Base-by-base conservation (phyloP, 2,888 invertebrate species). In the Anthophora plumipes region DNA sequence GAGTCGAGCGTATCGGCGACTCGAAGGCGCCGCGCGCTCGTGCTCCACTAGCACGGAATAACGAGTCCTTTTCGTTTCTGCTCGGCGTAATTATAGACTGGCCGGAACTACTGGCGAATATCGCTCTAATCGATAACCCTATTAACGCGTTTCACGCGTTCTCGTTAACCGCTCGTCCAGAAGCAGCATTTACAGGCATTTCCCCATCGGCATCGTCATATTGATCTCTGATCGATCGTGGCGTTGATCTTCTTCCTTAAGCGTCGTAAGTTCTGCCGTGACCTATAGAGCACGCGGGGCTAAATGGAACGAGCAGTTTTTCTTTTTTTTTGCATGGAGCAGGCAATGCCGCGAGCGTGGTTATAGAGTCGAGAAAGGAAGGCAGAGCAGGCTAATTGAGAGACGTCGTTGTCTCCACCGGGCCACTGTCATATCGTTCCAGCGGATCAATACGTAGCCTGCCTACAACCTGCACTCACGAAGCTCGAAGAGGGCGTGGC, bases 401-500 rank as follows among this genome's bases (percentile, higher is more conserved):
- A 90, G 90, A 90, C 89, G 90, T 90, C 89, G 91, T 91, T 91
- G 92, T 92, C 92, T 92, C 91, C 89, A 84, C 89, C 89, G 71
- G 89, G 88, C 90, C 89, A 88, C 89, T 87, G 89, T 90, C 90
- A 92, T 91, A 93, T 93, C 93, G 93, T 92, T 91, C 90, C 85
- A 85, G 64, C 77, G 92, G 93, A 93, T 93, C 93, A 93, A 93
- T 93, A 93, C 92, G 91, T 89, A 82, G 90, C 89, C 91, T 89
- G 89, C 90, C 92, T 92, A 91, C 91, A 91, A 90, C 90, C 91
- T 90, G 91, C 91, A 89, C 89, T 88, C 89, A 88, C 87, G 88
- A 89, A 91, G 92, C 91, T 91, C 90, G 86, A 86, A 89, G 92
- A 91, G 93, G 93, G 93, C 93, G 93, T 93, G 93, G 93, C 91